These are phyloP conservation scores for Octodon degus DNA, from an alignment of 2,113 vertebrate species.

Conservation along the genomic window DNA sequence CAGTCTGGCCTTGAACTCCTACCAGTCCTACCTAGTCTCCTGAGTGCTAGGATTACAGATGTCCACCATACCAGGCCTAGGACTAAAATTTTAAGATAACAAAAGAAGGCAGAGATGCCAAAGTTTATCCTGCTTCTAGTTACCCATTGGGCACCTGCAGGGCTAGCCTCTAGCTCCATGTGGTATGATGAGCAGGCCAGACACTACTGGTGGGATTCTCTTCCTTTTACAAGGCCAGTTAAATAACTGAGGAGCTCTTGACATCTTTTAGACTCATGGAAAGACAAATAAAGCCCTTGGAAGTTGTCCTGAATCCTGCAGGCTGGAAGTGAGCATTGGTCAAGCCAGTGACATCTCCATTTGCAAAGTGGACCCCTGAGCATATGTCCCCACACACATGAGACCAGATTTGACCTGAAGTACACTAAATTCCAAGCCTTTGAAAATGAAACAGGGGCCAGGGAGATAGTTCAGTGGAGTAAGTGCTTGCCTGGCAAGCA, in stretches of 20 bases:
- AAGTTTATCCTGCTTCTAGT: background rate
- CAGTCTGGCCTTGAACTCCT: background rate
- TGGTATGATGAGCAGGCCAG: background rate
- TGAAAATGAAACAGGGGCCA: slow-evolving; percentile 6
- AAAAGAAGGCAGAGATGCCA: background rate
- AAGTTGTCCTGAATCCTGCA: background rate
- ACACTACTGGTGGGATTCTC: slow-evolving; percentile 20
- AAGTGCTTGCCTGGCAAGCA: no score
- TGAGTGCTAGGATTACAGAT: background rate
- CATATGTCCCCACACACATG: background rate
- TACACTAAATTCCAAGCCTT: background rate
- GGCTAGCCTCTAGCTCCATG: background rate
- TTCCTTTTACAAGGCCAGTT: background rate
- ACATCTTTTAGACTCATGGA: background rate
- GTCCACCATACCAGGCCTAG: background rate
- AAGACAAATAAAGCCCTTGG: background rate
- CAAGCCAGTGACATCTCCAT: background rate
- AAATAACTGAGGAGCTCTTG: background rate
- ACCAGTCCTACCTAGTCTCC: background rate
- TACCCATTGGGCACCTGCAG: background rate
- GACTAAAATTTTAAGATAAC: background rate
- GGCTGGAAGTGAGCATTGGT: background rate
- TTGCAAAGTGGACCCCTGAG: background rate
- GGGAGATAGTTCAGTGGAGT: no score
- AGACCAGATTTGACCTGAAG: slow-evolving; percentile 12